These are phyloP conservation scores for Meganola albula DNA, from an alignment of 2,888 invertebrate genomes.

Conservation along the genomic window DNA sequence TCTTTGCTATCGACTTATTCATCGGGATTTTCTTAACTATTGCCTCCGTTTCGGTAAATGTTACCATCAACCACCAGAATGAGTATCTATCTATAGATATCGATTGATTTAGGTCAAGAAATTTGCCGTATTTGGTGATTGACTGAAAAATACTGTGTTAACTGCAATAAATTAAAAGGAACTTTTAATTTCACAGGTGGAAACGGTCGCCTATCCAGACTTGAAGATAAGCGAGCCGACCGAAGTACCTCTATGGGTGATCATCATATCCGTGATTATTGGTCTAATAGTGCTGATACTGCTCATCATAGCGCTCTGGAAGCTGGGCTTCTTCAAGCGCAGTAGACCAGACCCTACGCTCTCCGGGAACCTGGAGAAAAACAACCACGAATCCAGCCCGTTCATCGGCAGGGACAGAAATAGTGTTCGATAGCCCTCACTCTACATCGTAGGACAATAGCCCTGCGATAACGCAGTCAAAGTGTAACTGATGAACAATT, in stretches of 20 bases:
- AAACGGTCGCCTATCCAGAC: constrained; percentile 91
- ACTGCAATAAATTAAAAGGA: too few relatives aligned
- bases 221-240: constrained; percentile 84
- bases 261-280: constrained; percentile 88
- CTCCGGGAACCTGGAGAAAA: constrained; percentile 87
- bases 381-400: constrained; percentile 82
- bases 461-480: constrained; percentile 18
- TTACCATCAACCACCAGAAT: too few relatives aligned
- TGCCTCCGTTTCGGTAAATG: too few relatives aligned
- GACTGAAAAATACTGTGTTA: too few relatives aligned
- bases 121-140: too few relatives aligned
- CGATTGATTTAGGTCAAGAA: too few relatives aligned
- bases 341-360: constrained; percentile 89
- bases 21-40: too few relatives aligned
- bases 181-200: constrained; percentile 78
- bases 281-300: constrained; percentile 90
- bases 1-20: too few relatives aligned
- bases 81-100: too few relatives aligned
- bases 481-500: constrained; percentile 31
- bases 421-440: constrained; percentile 63
- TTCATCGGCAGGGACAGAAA: constrained; percentile 71
- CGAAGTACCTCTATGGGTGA: constrained; percentile 91
- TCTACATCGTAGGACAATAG: constrained; percentile 27
- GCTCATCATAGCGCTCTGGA: constrained; percentile 89
- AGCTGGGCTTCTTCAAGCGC: constrained; percentile 93